Evolutionary conservation across 2,113 vertebrate genomes (phyloP).

Genomic region (Coturnix japonica): DNA sequence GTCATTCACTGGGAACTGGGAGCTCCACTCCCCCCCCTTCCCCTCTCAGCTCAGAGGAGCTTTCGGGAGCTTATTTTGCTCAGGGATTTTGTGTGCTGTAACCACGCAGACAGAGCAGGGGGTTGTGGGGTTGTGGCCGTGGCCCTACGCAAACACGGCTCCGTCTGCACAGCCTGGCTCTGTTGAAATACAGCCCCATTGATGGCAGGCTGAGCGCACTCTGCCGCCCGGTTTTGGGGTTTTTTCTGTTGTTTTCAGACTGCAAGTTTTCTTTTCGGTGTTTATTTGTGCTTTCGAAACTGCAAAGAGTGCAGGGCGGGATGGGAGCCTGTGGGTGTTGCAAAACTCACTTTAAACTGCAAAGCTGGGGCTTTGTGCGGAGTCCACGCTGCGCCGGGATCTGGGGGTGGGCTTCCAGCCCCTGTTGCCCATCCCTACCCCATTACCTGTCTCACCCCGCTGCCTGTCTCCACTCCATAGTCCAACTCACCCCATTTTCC

Average conservation of each 20-base stretch:
- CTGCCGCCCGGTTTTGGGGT: rapidly evolving
- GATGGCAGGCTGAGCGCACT: not conserved
- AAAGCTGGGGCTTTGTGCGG: not conserved
- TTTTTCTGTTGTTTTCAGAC: not conserved
- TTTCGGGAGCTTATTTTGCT: constrained; percentile 8
- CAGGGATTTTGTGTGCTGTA: not conserved
- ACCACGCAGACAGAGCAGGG: not conserved
- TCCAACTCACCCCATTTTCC: too few species aligned
- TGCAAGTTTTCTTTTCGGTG: not conserved
- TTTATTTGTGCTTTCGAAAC: constrained; percentile 1
- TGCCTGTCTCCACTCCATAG: rapidly evolving
- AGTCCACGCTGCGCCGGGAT: not conserved
- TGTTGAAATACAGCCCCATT: not conserved
- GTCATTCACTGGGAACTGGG: constrained; percentile 54
- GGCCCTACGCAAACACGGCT: constrained; percentile 10
- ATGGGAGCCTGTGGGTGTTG: constrained; percentile 13
- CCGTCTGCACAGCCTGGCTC: not conserved
- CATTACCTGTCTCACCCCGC: too few species aligned
- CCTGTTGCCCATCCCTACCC: not conserved
- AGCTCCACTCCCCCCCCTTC: not conserved
- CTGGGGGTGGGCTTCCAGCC: not conserved
- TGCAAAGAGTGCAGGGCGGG: not conserved
- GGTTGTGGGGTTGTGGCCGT: constrained; percentile 10
- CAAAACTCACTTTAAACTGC: constrained; percentile 32
- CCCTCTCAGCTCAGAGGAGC: not conserved